Evolutionary conservation across 2,888 invertebrate species (phyloP).

Genomic region (Drosophila dives): DNA sequence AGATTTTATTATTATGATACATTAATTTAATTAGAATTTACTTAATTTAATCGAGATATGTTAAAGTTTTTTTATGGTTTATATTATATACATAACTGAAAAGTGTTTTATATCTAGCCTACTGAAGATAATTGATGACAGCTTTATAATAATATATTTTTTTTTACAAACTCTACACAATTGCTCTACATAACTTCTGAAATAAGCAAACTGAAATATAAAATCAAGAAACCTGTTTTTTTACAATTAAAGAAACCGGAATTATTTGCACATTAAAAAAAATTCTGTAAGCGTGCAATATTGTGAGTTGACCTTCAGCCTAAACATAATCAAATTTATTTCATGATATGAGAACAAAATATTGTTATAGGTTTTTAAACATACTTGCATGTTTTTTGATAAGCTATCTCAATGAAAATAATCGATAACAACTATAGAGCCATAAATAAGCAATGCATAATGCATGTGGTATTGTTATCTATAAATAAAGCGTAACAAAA

Average conservation of each 20-base stretch:
- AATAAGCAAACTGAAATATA: background rate
- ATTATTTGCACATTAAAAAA: background rate
- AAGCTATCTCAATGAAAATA: background rate
- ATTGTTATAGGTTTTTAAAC: background rate
- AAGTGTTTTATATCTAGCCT: too few relatives aligned
- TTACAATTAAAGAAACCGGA: background rate
- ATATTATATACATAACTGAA: too few relatives aligned
- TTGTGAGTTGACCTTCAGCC: background rate
- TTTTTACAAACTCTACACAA: background rate
- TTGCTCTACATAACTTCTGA: background rate
- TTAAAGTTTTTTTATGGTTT: too few relatives aligned
- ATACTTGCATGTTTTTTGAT: background rate
- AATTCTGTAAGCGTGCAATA: background rate
- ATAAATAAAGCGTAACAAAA: constrained; percentile 10
- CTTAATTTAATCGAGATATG: too few relatives aligned
- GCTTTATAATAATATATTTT: too few relatives aligned
- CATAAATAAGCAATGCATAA: background rate
- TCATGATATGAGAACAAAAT: background rate
- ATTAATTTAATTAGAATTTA: background rate
- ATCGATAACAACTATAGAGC: constrained; percentile 5
- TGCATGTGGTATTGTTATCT: constrained; percentile 7
- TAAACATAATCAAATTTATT: background rate
- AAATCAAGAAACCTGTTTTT: background rate
- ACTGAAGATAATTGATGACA: too few relatives aligned
- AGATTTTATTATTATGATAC: background rate